Conservation (phyloP, 1,140 invertebrate genomes). For the Drosophila willistoni region DNA sequence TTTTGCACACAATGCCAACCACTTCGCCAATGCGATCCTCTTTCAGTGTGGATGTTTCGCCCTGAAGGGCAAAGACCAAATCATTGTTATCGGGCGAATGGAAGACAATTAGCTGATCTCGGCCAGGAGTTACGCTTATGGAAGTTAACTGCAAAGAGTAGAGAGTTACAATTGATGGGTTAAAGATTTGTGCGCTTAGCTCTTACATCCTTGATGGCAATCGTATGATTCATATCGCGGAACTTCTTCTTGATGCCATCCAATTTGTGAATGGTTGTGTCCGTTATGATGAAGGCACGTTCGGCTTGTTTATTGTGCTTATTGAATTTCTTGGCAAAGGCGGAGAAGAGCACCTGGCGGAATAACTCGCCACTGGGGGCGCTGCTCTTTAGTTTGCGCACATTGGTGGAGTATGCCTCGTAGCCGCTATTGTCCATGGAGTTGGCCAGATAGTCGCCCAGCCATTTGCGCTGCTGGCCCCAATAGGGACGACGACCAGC, state of each 20-base stretch:
- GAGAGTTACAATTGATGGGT: not conserved
- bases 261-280: constrained; percentile 94
- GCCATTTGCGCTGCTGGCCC: constrained; percentile 94
- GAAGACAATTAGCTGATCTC: constrained; percentile 94
- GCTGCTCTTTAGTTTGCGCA: constrained; percentile 87
- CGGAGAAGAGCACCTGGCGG: constrained; percentile 87
- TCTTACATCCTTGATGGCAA: constrained; percentile 90
- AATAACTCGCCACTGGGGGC: constrained; percentile 85
- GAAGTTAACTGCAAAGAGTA: constrained; percentile 87
- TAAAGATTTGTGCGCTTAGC: not conserved
- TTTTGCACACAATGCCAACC: constrained; percentile 91
- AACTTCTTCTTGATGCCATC: constrained; percentile 92
- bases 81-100: constrained; percentile 96
- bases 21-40: constrained; percentile 94
- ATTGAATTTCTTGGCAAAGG: constrained; percentile 87
- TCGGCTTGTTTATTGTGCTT: constrained; percentile 94
- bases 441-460: constrained; percentile 94
- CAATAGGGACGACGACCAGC: constrained; percentile 90
- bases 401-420: constrained; percentile 87
- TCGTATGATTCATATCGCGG: constrained; percentile 93
- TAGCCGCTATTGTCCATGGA: constrained; percentile 91
- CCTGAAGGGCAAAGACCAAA: constrained; percentile 90
- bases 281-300: constrained; percentile 94
- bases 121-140: constrained; percentile 90
- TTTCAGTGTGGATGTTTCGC: constrained; percentile 77